Evolutionary conservation across 2,113 vertebrate species (phyloP).

Genomic region (Bungarus multicinctus): DNA sequence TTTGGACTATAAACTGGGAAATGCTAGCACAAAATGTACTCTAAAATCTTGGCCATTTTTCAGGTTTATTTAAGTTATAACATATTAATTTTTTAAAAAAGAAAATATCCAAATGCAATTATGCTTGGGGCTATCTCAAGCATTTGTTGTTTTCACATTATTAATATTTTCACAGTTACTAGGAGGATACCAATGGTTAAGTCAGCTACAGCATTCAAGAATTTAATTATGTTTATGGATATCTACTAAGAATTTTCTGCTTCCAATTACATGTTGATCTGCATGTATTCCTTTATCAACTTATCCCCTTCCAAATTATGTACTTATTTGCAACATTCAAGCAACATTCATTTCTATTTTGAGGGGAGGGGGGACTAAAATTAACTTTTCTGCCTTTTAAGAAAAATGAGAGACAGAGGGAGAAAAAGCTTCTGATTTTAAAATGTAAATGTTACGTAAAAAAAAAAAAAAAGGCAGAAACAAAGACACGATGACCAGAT

Average conservation of each 20-base stretch:
- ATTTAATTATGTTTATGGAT: background rate
- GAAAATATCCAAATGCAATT: background rate
- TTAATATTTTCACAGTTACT: background rate
- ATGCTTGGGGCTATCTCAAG: background rate
- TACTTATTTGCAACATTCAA: background rate
- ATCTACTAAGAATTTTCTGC: background rate
- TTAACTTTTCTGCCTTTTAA: background rate
- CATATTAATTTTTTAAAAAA: background rate
- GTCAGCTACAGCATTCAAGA: background rate
- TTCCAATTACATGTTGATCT: background rate
- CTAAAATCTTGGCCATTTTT: background rate
- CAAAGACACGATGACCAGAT: too few relatives aligned
- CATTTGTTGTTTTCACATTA: background rate
- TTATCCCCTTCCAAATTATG: background rate
- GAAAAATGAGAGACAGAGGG: background rate
- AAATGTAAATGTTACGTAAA: background rate
- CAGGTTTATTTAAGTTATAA: background rate
- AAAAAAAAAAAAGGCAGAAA: too few relatives aligned
- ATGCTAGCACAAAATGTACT: background rate
- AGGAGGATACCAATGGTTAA: background rate
- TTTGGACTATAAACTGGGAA: background rate
- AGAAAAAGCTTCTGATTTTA: background rate
- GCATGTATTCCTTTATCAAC: background rate
- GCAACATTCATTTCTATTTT: background rate
- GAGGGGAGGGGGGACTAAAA: background rate